Evolutionary conservation across 2,888 invertebrate species (phyloP).

Genomic region (Hipparchia semele): DNA sequence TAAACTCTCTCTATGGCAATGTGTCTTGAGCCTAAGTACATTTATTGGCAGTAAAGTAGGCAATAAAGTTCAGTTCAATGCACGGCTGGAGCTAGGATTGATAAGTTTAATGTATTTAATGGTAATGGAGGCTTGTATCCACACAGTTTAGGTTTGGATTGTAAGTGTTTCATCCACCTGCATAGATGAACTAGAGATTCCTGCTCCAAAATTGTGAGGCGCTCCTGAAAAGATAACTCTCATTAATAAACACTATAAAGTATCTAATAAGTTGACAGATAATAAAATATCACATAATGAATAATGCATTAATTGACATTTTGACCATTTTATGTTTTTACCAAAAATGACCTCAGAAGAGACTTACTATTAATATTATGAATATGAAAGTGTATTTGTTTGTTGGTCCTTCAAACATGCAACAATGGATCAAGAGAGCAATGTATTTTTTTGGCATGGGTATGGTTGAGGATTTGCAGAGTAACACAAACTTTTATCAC

Average conservation of each 20-base stretch:
- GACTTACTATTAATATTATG: too few relatives aligned
- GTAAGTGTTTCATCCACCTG: constrained; percentile 90
- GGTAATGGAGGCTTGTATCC: constrained; percentile 55
- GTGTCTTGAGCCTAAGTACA: not conserved
- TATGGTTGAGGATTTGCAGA: too few relatives aligned
- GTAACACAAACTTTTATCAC: too few relatives aligned
- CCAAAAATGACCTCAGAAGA: too few relatives aligned
- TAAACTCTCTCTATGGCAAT: not conserved
- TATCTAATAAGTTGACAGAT: not conserved
- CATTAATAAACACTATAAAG: constrained; percentile 2
- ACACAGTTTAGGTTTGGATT: constrained; percentile 86
- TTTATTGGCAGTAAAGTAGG: not conserved
- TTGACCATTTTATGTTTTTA: too few relatives aligned
- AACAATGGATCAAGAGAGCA: too few relatives aligned
- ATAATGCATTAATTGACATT: too few relatives aligned
- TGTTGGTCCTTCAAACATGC: too few relatives aligned
- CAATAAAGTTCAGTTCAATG: constrained; percentile 49
- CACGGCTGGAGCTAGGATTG: constrained; percentile 64
- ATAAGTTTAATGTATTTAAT: constrained; percentile 61
- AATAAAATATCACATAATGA: too few relatives aligned
- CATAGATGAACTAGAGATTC: constrained; percentile 88
- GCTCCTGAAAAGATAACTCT: constrained; percentile 82
- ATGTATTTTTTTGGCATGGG: too few relatives aligned
- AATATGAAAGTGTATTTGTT: too few relatives aligned
- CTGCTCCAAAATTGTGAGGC: constrained; percentile 85